phyloP scores from a whole-genome alignment of 2,797 vertebrate genomes.

The Gallinago nigripennis region DNA sequence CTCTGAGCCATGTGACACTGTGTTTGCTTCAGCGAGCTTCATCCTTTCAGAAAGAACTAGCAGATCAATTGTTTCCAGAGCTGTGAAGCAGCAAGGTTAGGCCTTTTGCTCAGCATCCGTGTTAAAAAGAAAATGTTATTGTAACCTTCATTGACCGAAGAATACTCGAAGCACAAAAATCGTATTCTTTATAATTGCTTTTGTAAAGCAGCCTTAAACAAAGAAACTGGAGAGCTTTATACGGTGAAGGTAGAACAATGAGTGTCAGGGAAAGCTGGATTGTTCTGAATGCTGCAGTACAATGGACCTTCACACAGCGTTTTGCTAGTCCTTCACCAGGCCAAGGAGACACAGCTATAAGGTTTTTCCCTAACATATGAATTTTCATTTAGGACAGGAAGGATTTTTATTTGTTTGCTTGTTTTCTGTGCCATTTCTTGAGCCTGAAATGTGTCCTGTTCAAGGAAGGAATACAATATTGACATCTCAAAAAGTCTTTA shows the following conservation, averaged over 20 bases:
- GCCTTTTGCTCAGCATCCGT: neutral
- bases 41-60: neutral
- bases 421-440: neutral
- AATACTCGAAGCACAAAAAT: neutral
- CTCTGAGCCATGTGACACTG: neutral
- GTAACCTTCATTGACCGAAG: slow-evolving; percentile 10
- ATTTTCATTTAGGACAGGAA: neutral
- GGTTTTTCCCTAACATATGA: neutral
- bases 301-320: neutral
- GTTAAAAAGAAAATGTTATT: slow-evolving; percentile 10
- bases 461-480: neutral
- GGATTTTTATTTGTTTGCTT: neutral
- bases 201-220: neutral
- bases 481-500: neutral
- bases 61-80: slow-evolving; percentile 13
- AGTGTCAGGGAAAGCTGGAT: neutral
- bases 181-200: slow-evolving; percentile 38
- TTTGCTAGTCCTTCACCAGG: neutral
- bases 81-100: slow-evolving; percentile 8
- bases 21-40: neutral
- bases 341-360: neutral
- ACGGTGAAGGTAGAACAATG: neutral
- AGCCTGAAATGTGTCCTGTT: neutral
- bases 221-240: slow-evolving; percentile 19
- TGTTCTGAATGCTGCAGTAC: neutral